Base-by-base conservation (phyloP, 1,140 invertebrate species). In the Aporrectodea caliginosa region DNA sequence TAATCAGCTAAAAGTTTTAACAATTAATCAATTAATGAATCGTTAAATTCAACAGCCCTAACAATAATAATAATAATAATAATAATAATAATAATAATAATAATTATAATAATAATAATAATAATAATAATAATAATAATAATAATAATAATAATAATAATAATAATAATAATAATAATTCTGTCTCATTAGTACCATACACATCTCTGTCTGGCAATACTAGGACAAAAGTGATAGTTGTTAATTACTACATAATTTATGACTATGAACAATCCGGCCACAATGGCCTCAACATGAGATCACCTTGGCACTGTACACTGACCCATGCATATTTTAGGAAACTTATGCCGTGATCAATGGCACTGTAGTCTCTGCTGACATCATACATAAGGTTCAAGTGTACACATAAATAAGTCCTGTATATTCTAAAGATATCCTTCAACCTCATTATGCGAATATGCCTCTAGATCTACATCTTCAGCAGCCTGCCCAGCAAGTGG, bases 51-150 rank as follows among this genome's bases (percentile, higher is more conserved):
- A 72, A 12, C 6, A 72, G 70, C 70, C 6, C n/a, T 33, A 35
- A 31, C 27, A 75, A 35, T 14, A 75, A 35, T 12, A 58, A 58
- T 6, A 58, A 58, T 12, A 6, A 58, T 58, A 22, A n/a, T 58
- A 58, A 58, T 58, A 58, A 58, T 58, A 58, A 58, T 58, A 58
- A 58, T 58, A 58, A 58, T 58, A 58, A 58, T 58, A 58, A 58
- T 58, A 58, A 58, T 58, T 12, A 58, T 58, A 58, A 58, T 58
- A 58, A 58, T 58, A 58, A 58, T 58, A 58, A 58, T 58, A 58
- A 58, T 58, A 58, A 58, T 58, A 58, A 58, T 58, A 58, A 58
- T 58, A 58, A 58, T 58, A 58, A 58, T 58, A 58, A 12, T 22
- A 58, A 58, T 58, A 58, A 12, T 22, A 58, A 58, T 58, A 58